A percentile compares a stretch with the other conserved stretches of the same genome.
Evolutionary conservation across 2,113 vertebrate genomes (phyloP).

Genomic region (Oryzias melastigma): DNA sequence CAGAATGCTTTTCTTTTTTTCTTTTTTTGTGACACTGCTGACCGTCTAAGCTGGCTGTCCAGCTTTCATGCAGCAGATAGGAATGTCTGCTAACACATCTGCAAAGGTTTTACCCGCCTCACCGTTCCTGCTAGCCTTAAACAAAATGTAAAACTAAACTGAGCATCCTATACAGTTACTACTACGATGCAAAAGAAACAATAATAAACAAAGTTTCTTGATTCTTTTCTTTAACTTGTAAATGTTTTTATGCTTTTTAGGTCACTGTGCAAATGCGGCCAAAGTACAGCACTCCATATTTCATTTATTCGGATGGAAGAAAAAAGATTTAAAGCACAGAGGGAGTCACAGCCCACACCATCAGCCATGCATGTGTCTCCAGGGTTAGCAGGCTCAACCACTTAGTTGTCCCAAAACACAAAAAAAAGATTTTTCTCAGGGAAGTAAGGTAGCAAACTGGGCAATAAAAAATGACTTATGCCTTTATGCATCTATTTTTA

Average conservation of each 20-base stretch:
- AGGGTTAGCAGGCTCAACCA: slow-evolving; percentile 3
- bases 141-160: slow-evolving; percentile 13
- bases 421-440: slow-evolving; percentile 6
- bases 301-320: slow-evolving; percentile 13
- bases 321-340: slow-evolving; percentile 13
- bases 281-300: slow-evolving; percentile 4
- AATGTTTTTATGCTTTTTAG: slow-evolving; percentile 8
- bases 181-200: slow-evolving; percentile 7
- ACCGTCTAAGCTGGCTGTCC: slow-evolving; percentile 1
- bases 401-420: not conserved
- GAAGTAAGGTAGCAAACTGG: slow-evolving; percentile 14
- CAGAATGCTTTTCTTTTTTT: not conserved
- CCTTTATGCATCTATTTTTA: slow-evolving; percentile 8
- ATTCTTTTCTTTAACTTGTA: slow-evolving; percentile 7
- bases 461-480: slow-evolving; percentile 31
- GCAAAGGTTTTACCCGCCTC: slow-evolving; percentile 17
- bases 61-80: slow-evolving; percentile 8
- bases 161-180: slow-evolving; percentile 13
- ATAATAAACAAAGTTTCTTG: slow-evolving; percentile 12
- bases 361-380: slow-evolving; percentile 5
- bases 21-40: slow-evolving; percentile 1
- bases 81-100: slow-evolving; percentile 20
- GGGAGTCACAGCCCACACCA: slow-evolving; percentile 6
- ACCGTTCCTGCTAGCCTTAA: not conserved
- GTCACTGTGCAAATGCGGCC: slow-evolving; percentile 11